Percentiles rank a stretch among this genome's conserved stretches.
These are phyloP conservation scores for Drosophila heteroneura DNA, from an alignment of 2,888 invertebrate genomes.

Conservation along the genomic window DNA sequence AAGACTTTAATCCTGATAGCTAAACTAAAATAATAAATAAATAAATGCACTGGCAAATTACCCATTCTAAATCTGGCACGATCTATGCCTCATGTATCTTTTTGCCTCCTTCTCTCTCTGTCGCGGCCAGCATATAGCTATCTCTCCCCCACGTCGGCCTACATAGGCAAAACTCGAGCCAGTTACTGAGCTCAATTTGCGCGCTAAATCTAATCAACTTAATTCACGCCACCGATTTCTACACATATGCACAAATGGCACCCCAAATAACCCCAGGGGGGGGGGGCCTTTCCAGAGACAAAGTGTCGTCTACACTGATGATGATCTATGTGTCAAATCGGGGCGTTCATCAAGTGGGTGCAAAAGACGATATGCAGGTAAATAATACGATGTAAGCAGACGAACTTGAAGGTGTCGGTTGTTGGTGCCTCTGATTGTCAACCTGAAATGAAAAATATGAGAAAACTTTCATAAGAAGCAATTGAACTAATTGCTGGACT, in stretches of 20 bases:
- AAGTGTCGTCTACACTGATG: conserved; percentile 28
- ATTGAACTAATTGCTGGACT: background rate
- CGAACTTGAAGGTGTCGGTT: conserved; percentile 53
- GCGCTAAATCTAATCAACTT: conserved; percentile 78
- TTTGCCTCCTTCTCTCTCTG: background rate
- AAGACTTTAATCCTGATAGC: conserved; percentile 33
- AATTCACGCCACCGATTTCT: conserved; percentile 69
- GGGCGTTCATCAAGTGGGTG: conserved; percentile 42
- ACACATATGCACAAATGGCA: conserved; percentile 29
- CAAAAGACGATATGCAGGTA: conserved; percentile 34
- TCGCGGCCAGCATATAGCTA: background rate
- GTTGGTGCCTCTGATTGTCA: conserved; percentile 26
- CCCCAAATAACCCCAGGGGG: conserved; percentile 27
- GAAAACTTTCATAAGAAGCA: background rate
- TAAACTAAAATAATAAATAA: conserved; percentile 1
- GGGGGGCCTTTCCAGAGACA: conserved; percentile 50
- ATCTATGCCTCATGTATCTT: conserved; percentile 1
- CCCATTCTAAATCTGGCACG: conserved; percentile 42
- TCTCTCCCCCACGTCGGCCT: conserved; percentile 18
- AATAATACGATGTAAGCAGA: conserved; percentile 7
- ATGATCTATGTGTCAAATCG: conserved; percentile 32
- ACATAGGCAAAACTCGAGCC: conserved; percentile 22
- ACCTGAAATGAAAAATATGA: background rate
- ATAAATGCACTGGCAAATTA: conserved; percentile 42
- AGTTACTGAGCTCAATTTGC: conserved; percentile 59